Conservation (phyloP, 2,113 vertebrate species). For the Pelecanus crispus region DNA sequence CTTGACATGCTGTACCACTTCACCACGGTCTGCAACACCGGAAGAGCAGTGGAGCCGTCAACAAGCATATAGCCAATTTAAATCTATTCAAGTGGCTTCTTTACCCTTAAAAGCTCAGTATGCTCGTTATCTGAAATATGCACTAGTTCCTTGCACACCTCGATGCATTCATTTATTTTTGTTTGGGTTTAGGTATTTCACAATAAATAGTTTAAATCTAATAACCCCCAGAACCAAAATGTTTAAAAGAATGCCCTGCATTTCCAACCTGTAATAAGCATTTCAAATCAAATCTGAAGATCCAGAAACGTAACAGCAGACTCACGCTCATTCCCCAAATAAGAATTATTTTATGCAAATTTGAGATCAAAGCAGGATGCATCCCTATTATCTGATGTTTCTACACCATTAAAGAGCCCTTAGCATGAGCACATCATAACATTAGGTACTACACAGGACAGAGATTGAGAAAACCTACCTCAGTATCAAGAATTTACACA, state of each 20-base stretch:
- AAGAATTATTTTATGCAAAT: background rate
- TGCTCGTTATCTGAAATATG: background rate
- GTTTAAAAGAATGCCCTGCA: background rate
- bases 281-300: background rate
- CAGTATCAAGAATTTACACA: background rate
- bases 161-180: background rate
- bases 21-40: background rate
- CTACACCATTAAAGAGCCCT: background rate
- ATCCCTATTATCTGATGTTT: background rate
- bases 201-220: background rate
- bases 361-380: background rate
- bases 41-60: background rate
- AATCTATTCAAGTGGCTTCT: background rate
- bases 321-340: rapidly evolving
- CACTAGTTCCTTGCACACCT: background rate
- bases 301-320: background rate
- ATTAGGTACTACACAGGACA: background rate
- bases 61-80: background rate
- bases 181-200: background rate
- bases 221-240: background rate
- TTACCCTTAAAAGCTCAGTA: background rate
- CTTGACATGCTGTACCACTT: background rate
- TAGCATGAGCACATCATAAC: background rate
- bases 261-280: background rate
- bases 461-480: background rate